A percentile compares a stretch with the other conserved stretches of the same genome.
Conservation (phyloP, 2,797 vertebrate species). For the Halcyon badia region DNA sequence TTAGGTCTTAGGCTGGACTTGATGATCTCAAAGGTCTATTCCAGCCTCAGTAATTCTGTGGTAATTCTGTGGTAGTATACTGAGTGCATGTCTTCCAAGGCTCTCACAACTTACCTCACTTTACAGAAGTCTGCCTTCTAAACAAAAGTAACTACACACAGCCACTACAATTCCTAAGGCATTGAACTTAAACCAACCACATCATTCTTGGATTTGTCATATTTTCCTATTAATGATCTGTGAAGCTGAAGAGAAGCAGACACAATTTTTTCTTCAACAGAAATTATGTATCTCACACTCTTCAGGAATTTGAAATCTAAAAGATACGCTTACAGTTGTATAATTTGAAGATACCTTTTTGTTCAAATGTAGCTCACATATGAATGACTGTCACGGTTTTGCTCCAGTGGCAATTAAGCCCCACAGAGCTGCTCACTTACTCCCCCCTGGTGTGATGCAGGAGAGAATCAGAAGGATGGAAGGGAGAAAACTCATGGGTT, state of each 20-base stretch:
- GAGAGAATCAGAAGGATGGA: not conserved
- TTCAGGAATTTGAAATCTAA: not conserved
- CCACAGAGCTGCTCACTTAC: no score
- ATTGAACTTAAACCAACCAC: not conserved
- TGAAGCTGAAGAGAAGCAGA: not conserved
- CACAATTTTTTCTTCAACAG: not conserved
- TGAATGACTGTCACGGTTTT: not conserved
- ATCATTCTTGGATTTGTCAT: not conserved
- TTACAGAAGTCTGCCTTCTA: not conserved
- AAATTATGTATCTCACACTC: not conserved
- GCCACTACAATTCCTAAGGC: not conserved
- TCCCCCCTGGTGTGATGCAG: not conserved
- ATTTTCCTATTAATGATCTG: not conserved
- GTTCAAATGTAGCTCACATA: not conserved
- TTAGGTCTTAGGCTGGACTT: no score
- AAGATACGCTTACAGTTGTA: not conserved
- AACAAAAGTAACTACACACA: not conserved
- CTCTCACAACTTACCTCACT: not conserved
- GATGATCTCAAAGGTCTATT: no score
- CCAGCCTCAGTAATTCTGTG: no score
- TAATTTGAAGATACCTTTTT: not conserved
- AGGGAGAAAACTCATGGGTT: not conserved
- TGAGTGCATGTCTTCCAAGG: not conserved
- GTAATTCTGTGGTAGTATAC: no score
- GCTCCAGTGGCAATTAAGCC: not conserved